phyloP scores from a whole-genome alignment of 1,140 invertebrate genomes.

The Ladona fulva region DNA sequence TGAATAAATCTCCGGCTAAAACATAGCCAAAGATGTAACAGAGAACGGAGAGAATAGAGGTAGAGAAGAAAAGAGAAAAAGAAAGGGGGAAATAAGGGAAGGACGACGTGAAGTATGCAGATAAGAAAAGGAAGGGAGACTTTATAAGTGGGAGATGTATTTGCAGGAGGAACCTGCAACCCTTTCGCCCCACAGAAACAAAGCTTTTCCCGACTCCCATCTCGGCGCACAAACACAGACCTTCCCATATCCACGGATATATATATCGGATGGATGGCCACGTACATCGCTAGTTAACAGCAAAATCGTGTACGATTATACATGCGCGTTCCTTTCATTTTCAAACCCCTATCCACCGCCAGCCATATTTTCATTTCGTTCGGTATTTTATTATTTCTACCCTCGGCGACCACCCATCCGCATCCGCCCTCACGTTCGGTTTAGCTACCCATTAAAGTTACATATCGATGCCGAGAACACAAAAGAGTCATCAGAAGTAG shows the following conservation, averaged over 20 bases:
- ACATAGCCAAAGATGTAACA: too few species aligned
- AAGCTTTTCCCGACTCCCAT: too few species aligned
- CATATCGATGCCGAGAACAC: neutral
- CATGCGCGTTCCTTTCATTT: neutral
- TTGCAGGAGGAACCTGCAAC: too few species aligned
- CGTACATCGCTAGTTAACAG: constrained; percentile 1
- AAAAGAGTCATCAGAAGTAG: constrained; percentile 3
- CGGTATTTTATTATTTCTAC: neutral
- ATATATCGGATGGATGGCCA: neutral
- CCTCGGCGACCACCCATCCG: neutral
- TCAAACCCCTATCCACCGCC: neutral
- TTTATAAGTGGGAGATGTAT: too few species aligned
- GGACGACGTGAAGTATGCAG: too few species aligned
- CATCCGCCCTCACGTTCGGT: neutral
- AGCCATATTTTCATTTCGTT: neutral
- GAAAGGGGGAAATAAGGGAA: too few species aligned
- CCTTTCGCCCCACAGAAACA: too few species aligned
- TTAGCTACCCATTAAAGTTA: constrained; percentile 6
- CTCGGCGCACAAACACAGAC: neutral
- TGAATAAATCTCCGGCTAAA: too few species aligned
- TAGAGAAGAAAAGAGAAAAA: too few species aligned
- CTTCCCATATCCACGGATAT: neutral
- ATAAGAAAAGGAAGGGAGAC: too few species aligned
- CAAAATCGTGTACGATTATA: constrained; percentile 10
- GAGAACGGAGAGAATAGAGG: too few species aligned